Evolutionary conservation across 64 coral and sea anemone species (phyloP), one percentile per base, ranked within the genome.

Genomic region (Cladopsammia gracilis): DNA sequence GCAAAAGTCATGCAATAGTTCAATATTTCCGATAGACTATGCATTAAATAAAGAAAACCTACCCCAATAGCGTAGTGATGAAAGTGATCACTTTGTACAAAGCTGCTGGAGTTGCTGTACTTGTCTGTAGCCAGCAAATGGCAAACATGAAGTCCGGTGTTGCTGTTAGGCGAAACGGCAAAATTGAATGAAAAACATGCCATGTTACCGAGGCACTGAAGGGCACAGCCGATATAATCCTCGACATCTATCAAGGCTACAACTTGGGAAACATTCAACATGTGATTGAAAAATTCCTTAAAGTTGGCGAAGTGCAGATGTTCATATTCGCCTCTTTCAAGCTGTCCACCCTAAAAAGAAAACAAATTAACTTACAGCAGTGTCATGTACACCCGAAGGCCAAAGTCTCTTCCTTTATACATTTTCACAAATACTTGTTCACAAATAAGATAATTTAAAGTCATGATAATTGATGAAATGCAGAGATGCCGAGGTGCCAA

Each of bases 241-340:
- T 7, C 43, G 7, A 71, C 69, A 3, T 44, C 3, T 1, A 43
- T 3, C 3, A 25, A 44, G 25, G 5, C 24, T 8, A 71, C 9
- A 71, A 71, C 69, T 71, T 71, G 69, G 25, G 69, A 71, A 71
- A 71, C 11, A 71, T 71, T 71, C 26, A 71, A 45, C 69, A 12
- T 71, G 25, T 71, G 69, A 44, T 14, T 23, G 26, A 71, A 3
- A 44, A 71, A 71, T 25, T 9, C 69, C 43, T 43, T 72, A 14
- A 72, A 72, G 70, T 72, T 72, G 8, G 2, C 70, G 13, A 42
- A 72, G 3, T 43, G 24, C 10, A 72, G 70, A 14, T 45, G 6
- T 45, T 72, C 7, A 12, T 72, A 45, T 42, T 46, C 13, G 70
- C 25, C 25, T 45, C 42, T 24, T 72, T 72, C 25, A 25, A 72